Base-by-base conservation (phyloP, 2,113 vertebrate species). In the Rhombomys opimus region DNA sequence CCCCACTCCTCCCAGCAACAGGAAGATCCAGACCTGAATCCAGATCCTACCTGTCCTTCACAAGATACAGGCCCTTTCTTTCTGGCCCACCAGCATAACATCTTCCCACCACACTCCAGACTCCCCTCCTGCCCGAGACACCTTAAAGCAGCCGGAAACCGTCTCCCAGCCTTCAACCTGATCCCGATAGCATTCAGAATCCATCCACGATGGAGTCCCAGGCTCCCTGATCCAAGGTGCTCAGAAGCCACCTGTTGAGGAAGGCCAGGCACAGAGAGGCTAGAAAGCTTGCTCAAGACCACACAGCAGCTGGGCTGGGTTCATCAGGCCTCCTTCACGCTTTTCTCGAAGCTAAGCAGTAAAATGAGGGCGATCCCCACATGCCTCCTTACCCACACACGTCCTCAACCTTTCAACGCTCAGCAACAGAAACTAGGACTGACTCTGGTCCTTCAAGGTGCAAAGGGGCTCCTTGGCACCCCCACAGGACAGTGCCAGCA, bases 321-420 rank as follows among this genome's bases (percentile, higher is more conserved):
- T 70, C 7, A 2, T 73, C 80, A 72, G 65, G 30, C 23, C 38
- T 72, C 35, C 11, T 32, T 3, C 1, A 17, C 17, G n/a, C 70
- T 22, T 22, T 57, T 59, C 82, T 22, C 1, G 5, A 22, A 61
- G n/a, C 13, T 70, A 10, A 59, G 14, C 87, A 11, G 14, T 59
- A 13, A 89, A 68, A 46, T 57, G 35, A 20, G 18, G 30, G 67
- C 4, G 0, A 17, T 46, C 22, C 35, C 70, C 8, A 35, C 22
- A 0, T 0, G 1, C 41, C 67, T 22, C 32, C 54, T 25, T 18
- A 2, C 25, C 46, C 38, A 1, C 7, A 25, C 54, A 85, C 18
- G 3, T 46, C 46, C 46, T 46, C 46, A 46, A 46, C 46, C 0
- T 0, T 38, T 4, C 1, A 0, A 27, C 7, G 7, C 5, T 65